Percentiles rank a stretch among this genome's conserved stretches.
Evolutionary conservation across 2,888 invertebrate genomes (phyloP).

Genomic region (Eristalinus aeneus): DNA sequence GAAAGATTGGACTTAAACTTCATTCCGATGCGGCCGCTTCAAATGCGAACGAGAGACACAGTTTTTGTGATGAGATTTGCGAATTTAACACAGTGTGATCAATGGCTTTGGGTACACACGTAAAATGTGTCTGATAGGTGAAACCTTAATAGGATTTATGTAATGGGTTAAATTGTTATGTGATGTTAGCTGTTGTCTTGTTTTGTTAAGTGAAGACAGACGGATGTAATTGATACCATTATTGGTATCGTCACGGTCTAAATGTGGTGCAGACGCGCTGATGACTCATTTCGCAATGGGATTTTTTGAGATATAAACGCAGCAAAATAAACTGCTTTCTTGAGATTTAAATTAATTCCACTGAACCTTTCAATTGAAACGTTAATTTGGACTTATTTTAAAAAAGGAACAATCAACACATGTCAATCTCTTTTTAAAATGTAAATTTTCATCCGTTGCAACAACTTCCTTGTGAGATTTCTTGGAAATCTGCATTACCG

Average conservation of each 20-base stretch:
- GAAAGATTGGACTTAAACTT: constrained; percentile 66
- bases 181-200: not conserved
- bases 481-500: not conserved
- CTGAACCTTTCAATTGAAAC: no score
- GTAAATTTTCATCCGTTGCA: not conserved
- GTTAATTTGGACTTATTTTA: no score
- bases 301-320: no score
- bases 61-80: not conserved
- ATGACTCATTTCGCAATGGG: not conserved
- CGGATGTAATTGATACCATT: not conserved
- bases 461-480: not conserved
- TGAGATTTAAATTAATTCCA: no score
- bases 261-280: not conserved
- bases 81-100: constrained; percentile 46
- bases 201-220: not conserved
- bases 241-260: not conserved
- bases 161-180: not conserved
- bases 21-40: constrained; percentile 39
- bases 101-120: constrained; percentile 23
- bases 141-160: not conserved
- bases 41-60: constrained; percentile 35
- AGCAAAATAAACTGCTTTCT: not conserved
- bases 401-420: no score
- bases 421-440: no score
- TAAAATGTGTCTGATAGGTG: not conserved